These are phyloP conservation scores for Acrossocheilus fasciatus DNA, from an alignment of 2,797 vertebrate genomes.

Conservation along the genomic window DNA sequence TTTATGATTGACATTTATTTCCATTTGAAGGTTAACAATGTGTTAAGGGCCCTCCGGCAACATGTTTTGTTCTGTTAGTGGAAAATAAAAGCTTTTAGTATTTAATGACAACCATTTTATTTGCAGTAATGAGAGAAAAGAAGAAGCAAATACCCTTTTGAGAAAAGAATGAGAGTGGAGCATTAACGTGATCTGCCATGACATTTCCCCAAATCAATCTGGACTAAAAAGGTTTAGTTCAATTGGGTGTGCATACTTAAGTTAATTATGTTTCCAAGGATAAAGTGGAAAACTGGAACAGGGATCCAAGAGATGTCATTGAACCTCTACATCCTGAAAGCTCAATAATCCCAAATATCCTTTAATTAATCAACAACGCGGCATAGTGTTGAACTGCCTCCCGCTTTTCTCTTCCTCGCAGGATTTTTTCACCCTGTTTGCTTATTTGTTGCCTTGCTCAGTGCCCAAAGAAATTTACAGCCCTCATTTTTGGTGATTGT, in stretches of 20 bases:
- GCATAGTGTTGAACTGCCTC: slow-evolving; percentile 63
- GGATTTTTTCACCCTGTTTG: slow-evolving; percentile 66
- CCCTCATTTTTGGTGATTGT: slow-evolving; percentile 63
- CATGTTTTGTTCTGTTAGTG: slow-evolving; percentile 62
- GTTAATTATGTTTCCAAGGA: slow-evolving; percentile 72
- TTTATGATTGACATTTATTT: background rate
- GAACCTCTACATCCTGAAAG: slow-evolving; percentile 61
- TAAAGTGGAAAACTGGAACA: slow-evolving; percentile 63
- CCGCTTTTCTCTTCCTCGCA: slow-evolving; percentile 55
- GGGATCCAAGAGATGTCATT: slow-evolving; percentile 65
- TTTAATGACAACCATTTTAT: slow-evolving; percentile 52
- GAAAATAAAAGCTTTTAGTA: slow-evolving; percentile 63
- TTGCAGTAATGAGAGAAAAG: slow-evolving; percentile 67
- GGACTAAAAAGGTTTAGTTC: slow-evolving; percentile 71
- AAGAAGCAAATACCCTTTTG: slow-evolving; percentile 68
- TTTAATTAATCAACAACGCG: slow-evolving; percentile 63
- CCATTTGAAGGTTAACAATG: slow-evolving; percentile 1
- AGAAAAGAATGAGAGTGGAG: slow-evolving; percentile 69
- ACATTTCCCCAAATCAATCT: slow-evolving; percentile 71
- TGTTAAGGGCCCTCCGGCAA: background rate
- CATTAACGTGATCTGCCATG: slow-evolving; percentile 68
- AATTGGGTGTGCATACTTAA: slow-evolving; percentile 68
- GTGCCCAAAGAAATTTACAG: slow-evolving; percentile 64
- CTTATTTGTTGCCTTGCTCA: slow-evolving; percentile 71
- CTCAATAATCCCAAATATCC: slow-evolving; percentile 57